Percentiles rank a stretch among this genome's conserved stretches.
Conservation (phyloP, 2,888 invertebrate species). For the Tridacna gigas region DNA sequence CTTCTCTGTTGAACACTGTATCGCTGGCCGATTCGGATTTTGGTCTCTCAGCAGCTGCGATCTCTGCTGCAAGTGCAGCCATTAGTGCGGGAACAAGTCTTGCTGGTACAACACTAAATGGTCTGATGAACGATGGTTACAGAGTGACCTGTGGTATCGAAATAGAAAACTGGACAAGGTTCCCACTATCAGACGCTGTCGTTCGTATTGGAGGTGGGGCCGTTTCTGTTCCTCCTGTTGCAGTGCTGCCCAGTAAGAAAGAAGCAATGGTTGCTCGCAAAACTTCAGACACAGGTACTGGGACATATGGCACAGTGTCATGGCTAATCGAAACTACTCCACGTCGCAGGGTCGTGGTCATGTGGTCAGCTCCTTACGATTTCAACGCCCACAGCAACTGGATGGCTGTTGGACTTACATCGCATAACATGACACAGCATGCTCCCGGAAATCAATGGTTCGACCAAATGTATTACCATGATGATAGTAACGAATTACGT, state of each 20-base stretch:
- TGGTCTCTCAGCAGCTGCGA: conserved; percentile 6
- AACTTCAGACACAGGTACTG: conserved; percentile 23
- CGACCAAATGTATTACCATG: conserved; percentile 43
- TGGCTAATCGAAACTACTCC: conserved; percentile 42
- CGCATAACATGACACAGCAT: conserved; percentile 1
- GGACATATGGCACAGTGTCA: conserved; percentile 45
- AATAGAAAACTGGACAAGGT: conserved; percentile 47
- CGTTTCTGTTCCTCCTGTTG: conserved; percentile 25
- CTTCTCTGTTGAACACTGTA: too few relatives aligned
- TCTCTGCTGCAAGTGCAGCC: conserved; percentile 17
- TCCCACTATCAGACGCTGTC: conserved; percentile 1
- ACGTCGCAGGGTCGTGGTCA: conserved; percentile 42
- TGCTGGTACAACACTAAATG: conserved; percentile 36
- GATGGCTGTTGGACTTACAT: conserved; percentile 46
- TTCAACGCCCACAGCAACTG: conserved; percentile 47
- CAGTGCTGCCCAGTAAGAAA: conserved; percentile 29
- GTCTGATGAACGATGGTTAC: conserved; percentile 40
- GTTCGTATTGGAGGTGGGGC: conserved; percentile 21
- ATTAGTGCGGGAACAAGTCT: conserved; percentile 33
- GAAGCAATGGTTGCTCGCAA: conserved; percentile 50
- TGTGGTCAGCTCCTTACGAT: conserved; percentile 57
- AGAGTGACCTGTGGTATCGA: conserved; percentile 39
- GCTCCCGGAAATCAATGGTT: conserved; percentile 22
- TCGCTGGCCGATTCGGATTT: too few relatives aligned
- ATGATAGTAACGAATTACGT: background rate